Base-by-base conservation (phyloP, 2,113 vertebrate genomes). In the Syngnathoides biaculeatus region DNA sequence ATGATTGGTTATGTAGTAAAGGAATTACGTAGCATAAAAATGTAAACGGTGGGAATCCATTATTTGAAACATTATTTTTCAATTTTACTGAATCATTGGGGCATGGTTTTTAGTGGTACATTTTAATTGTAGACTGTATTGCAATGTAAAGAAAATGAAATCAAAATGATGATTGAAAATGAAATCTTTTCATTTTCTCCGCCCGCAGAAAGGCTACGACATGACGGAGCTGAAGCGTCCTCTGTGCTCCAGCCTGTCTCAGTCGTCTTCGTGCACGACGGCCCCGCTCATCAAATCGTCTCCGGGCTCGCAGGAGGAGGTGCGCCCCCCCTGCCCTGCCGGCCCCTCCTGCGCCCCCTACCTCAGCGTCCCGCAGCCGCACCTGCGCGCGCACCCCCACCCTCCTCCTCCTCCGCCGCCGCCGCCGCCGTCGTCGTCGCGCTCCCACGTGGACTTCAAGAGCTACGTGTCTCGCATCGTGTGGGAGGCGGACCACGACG, bases 171-270 rank as follows among this genome's bases (percentile, higher is more conserved):
- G 30, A 35, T 5, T 35, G 30, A 35, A 35, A n/a, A n/a, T n/a
- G n/a, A n/a, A n/a, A n/a, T n/a, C n/a, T n/a, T n/a, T n/a, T n/a
- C n/a, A n/a, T n/a, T n/a, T n/a, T 27, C 40, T 20, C 1, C 22
- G 38, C 68, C 68, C 53, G 19, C 78, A 96, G 95, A 93, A 92
- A 42, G 92, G 90, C 17, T 95, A 95, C 0, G 58, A 95, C 83
- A 94, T 94, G 90, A 91, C 92, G 0, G 92, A 94, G 88, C 71
- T 94, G 88, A 94, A 94, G 89, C 93, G 93, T 60, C 93, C 93
- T 3, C 82, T 93, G 58, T 87, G 91, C 67, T 89, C 91, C 75
- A 90, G 93, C 50, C 48, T 92, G 75, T 90, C 93, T 13, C 89
- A 80, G 80, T 91, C 93, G 3, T 92, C 92, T 26, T 93, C 89